A percentile compares a stretch with the other conserved stretches of the same genome.
Evolutionary conservation across 1,140 invertebrate species (phyloP).

Genomic region (Aphidius ervi): DNA sequence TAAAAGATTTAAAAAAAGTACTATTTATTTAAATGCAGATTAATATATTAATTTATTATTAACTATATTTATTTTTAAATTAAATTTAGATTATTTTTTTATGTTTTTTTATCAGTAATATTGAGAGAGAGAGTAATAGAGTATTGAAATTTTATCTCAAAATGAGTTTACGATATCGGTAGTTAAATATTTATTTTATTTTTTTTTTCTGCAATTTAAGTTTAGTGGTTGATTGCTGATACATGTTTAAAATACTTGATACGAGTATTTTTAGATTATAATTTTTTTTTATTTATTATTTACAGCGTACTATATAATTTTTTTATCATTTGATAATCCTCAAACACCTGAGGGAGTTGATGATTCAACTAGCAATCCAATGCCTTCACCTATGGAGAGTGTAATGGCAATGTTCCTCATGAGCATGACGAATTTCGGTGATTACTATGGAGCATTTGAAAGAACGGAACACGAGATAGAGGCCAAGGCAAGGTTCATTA

Average conservation of each 20-base stretch:
- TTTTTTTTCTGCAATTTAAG: too few species aligned
- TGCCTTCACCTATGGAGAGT: constrained; percentile 86
- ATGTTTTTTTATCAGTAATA: too few species aligned
- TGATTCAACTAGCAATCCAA: constrained; percentile 71
- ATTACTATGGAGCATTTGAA: constrained; percentile 86
- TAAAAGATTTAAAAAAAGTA: too few species aligned
- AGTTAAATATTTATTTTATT: too few species aligned
- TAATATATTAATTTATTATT: too few species aligned
- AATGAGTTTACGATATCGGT: too few species aligned
- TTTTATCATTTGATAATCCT: constrained; percentile 79
- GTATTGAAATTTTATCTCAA: too few species aligned
- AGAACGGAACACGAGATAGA: constrained; percentile 82
- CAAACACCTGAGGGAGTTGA: constrained; percentile 69
- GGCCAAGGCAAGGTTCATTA: constrained; percentile 67
- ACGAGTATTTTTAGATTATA: constrained; percentile 1
- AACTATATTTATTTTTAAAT: too few species aligned
- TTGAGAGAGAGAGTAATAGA: too few species aligned
- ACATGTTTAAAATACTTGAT: neutral
- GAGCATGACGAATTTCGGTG: constrained; percentile 94
- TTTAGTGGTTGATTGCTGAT: neutral
- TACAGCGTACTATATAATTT: constrained; percentile 86
- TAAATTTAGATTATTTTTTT: too few species aligned
- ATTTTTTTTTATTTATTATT: constrained; percentile 12
- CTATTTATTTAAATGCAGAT: too few species aligned
- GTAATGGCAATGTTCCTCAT: constrained; percentile 97